A percentile compares a stretch with the other conserved stretches of the same genome.
Evolutionary conservation across 2,113 vertebrate species (phyloP).

Genomic region (Notechis scutatus): DNA sequence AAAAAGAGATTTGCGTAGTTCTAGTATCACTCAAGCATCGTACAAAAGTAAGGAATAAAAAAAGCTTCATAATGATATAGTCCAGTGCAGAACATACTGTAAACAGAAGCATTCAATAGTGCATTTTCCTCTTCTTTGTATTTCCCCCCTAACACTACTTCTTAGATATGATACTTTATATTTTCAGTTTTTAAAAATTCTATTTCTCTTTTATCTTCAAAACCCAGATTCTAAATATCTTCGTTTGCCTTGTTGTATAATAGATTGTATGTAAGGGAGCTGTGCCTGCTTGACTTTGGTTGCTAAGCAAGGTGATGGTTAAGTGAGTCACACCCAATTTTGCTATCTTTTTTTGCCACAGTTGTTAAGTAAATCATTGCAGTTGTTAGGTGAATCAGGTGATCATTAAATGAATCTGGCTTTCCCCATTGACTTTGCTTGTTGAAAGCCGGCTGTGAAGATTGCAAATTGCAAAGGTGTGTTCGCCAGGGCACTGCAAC

Average conservation of each 20-base stretch:
- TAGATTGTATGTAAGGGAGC: neutral
- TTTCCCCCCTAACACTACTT: neutral
- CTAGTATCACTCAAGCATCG: neutral
- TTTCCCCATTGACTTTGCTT: neutral
- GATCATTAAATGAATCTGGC: neutral
- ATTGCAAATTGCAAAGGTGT: neutral
- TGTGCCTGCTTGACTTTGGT: neutral
- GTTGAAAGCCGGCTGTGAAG: neutral
- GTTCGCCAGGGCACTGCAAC: neutral
- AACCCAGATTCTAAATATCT: neutral
- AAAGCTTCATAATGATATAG: neutral
- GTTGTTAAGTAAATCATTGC: neutral
- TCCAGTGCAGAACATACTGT: neutral
- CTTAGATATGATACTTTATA: neutral
- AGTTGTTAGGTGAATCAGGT: neutral
- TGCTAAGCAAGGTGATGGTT: neutral
- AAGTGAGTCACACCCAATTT: neutral
- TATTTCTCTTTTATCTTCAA: neutral
- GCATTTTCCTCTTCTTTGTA: neutral
- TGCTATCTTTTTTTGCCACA: neutral
- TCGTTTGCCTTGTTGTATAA: neutral
- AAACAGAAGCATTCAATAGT: neutral
- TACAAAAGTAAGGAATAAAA: neutral
- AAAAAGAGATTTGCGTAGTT: neutral
- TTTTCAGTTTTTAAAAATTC: neutral